Evolutionary conservation across 1,140 invertebrate species (phyloP).

Genomic region (Drosophila lacertosa): DNA sequence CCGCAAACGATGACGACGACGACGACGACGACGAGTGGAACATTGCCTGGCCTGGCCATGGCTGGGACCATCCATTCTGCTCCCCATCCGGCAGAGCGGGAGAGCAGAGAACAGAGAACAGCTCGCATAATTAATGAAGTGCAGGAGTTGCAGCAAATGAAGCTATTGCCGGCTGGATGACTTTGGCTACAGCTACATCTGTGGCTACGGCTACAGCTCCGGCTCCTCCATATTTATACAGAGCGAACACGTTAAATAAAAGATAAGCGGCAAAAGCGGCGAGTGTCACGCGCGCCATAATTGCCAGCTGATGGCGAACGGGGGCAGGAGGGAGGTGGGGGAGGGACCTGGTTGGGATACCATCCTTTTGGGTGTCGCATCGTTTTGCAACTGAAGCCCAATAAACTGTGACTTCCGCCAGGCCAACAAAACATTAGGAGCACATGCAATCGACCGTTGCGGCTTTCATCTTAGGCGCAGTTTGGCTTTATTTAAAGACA

Average conservation of each 20-base stretch:
- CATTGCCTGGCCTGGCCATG: conserved; percentile 38
- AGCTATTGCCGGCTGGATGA: conserved; percentile 60
- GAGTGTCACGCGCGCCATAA: conserved; percentile 71
- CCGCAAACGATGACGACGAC: conserved; percentile 61
- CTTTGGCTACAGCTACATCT: conserved; percentile 14
- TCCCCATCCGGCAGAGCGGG: conserved; percentile 14
- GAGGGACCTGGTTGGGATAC: not conserved
- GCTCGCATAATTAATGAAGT: conserved; percentile 81
- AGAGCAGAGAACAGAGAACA: conserved; percentile 44
- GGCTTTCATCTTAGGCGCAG: conserved; percentile 7
- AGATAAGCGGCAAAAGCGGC: conserved; percentile 68
- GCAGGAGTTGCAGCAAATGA: conserved; percentile 74
- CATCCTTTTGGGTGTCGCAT: conserved; percentile 43
- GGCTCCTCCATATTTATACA: conserved; percentile 77
- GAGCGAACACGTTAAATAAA: conserved; percentile 79
- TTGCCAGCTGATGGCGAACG: conserved; percentile 27
- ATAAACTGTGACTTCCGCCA: conserved; percentile 62
- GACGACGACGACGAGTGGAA: conserved; percentile 20
- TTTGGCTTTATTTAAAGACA: too few relatives aligned
- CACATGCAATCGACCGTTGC: conserved; percentile 4
- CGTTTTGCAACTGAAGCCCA: conserved; percentile 62
- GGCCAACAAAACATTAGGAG: conserved; percentile 16
- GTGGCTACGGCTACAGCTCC: conserved; percentile 5
- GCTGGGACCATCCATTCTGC: conserved; percentile 58
- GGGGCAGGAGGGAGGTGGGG: not conserved